Evolutionary conservation across 2,888 invertebrate genomes (phyloP).

Genomic region (Plemyria rubiginata): DNA sequence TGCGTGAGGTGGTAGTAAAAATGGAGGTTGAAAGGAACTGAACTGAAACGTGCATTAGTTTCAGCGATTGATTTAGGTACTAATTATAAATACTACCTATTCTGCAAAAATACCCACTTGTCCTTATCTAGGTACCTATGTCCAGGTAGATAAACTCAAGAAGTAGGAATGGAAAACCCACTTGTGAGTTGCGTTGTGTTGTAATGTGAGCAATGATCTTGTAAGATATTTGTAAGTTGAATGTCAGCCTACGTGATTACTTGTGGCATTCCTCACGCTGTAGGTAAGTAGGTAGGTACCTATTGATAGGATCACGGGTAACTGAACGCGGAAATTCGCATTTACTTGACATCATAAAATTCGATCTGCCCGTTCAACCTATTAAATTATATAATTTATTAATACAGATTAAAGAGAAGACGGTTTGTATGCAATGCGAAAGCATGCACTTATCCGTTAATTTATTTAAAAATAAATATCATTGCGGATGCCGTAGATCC

Average conservation of each 20-base stretch:
- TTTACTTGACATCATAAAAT: conserved; percentile 52
- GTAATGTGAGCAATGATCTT: conserved; percentile 3
- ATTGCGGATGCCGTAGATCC: conserved; percentile 29
- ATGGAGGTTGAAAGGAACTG: too few relatives aligned
- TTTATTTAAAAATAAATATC: conserved; percentile 25
- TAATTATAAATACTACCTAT: too few relatives aligned
- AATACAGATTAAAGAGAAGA: conserved; percentile 38
- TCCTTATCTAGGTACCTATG: neutral
- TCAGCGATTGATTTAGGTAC: too few relatives aligned
- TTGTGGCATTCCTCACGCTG: conserved; percentile 25
- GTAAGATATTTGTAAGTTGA: conserved; percentile 10
- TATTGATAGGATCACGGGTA: conserved; percentile 35
- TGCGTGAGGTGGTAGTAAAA: too few relatives aligned
- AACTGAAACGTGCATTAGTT: too few relatives aligned
- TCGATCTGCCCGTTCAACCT: conserved; percentile 53
- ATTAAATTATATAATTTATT: conserved; percentile 53
- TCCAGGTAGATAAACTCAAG: neutral
- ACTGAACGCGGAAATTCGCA: conserved; percentile 45
- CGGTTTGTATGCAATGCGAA: conserved; percentile 32
- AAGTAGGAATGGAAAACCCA: neutral
- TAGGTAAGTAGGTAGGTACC: conserved; percentile 25
- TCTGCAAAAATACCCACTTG: too few relatives aligned
- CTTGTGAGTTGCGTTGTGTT: neutral
- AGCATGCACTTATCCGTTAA: conserved; percentile 12
- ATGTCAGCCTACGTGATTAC: conserved; percentile 14